Evolutionary conservation across 2,113 vertebrate genomes (phyloP), one percentile per base, ranked within the genome.

Genomic region (Coryphaenoides rupestris): DNA sequence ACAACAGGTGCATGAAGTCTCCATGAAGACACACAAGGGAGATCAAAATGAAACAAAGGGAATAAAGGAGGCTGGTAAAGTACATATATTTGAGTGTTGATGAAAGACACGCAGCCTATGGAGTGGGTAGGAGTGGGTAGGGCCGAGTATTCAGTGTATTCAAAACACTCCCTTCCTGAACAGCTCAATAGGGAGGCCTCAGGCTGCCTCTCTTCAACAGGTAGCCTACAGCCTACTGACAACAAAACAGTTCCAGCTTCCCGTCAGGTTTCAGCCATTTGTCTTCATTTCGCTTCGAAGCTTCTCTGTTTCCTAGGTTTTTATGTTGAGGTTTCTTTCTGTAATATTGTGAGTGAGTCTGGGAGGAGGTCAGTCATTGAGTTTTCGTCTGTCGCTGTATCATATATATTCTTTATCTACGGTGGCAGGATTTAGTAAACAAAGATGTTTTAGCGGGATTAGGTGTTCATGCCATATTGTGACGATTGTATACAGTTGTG

Each of bases 1-100:
- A 58, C 4, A 62, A 77, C 87, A 89, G 89, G 89, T 89, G 85
- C 61, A 78, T 19, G 54, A 58, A 12, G 13, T 40, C 33, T 40
- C 33, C 33, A 12, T 9, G 7, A 40, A 40, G n/a, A n/a, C n/a
- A n/a, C n/a, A n/a, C 13, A 40, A 40, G 13, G 13, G 6, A 40
- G 33, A 9, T 40, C 33, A 40, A 40, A 6, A 40, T 40, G 33
- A 12, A n/a, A 40, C 5, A 40, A 40, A 7, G 33, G 33, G 9
- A 40, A 40, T 40, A 40, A 40, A 40, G 33, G 13, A 40, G 13
- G 33, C 33, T 40, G 33, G 33, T 40, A 2, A 40, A 40, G 33
- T 12, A 12, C 9, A 40, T 12, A 40, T 12, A 7, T 10, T 40
- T 40, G 2, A 40, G 33, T 40, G 33, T 40, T 40, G 33, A 12